Evolutionary conservation across 2,797 vertebrate species (phyloP).

Genomic region (Muraenolepis orangiensis): DNA sequence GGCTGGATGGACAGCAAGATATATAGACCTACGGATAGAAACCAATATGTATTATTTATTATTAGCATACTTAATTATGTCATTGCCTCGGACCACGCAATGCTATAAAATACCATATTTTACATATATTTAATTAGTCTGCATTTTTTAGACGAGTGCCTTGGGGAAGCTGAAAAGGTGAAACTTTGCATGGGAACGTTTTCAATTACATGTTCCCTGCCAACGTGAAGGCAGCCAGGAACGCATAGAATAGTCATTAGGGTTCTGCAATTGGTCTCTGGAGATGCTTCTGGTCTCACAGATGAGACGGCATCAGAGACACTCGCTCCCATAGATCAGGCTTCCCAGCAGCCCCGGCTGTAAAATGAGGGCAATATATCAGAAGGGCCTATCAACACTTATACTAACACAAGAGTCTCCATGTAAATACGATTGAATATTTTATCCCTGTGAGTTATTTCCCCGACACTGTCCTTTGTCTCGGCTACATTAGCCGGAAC

Average conservation of each 20-base stretch:
- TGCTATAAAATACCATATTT: constrained; percentile 32
- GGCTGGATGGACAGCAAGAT: background rate
- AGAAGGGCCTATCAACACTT: constrained; percentile 60
- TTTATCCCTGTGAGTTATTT: constrained; percentile 1
- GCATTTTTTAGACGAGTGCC: constrained; percentile 63
- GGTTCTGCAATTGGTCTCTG: constrained; percentile 61
- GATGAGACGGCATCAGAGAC: constrained; percentile 59
- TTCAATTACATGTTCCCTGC: constrained; percentile 57
- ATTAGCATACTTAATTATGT: constrained; percentile 61
- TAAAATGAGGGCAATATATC: constrained; percentile 67
- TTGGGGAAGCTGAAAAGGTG: constrained; percentile 47
- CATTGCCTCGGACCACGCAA: constrained; percentile 66
- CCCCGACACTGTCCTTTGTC: background rate
- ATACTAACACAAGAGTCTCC: constrained; percentile 62
- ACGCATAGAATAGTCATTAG: constrained; percentile 56
- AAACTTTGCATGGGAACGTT: constrained; percentile 54
- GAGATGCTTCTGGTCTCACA: constrained; percentile 54
- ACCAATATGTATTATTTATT: constrained; percentile 62
- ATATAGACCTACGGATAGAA: background rate
- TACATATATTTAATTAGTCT: constrained; percentile 71
- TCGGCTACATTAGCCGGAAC: constrained; percentile 14
- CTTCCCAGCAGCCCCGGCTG: constrained; percentile 37
- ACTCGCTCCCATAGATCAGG: constrained; percentile 55
- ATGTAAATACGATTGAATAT: constrained; percentile 56
- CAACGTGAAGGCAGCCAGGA: constrained; percentile 45